Base-by-base conservation (phyloP, 2,113 vertebrate species). In the Platichthys stellatus region DNA sequence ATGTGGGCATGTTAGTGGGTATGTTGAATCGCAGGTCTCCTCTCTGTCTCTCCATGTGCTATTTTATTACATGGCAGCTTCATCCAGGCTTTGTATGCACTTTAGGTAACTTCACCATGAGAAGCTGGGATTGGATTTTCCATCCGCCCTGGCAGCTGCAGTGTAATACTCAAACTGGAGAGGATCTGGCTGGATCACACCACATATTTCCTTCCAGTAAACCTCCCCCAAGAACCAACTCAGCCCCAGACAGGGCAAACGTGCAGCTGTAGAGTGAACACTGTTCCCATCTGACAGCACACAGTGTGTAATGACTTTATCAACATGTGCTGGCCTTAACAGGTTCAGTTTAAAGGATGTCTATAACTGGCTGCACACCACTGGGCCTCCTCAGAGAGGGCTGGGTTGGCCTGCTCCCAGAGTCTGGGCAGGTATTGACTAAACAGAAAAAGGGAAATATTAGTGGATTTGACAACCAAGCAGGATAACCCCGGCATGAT, bases 161-260 rank as follows among this genome's bases (percentile, higher is more conserved):
- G 81, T 87, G 62, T 62, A 60, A 75, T 74, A 58, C 79, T 85
- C 86, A 85, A 80, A 83, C 66, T 67, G 76, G 76, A 83, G 85
- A 78, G 77, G 76, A 83, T 69, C 78, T 77, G 82, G 70, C 78
- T 88, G 76, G 78, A 82, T 74, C 79, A 76, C 81, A 72, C 45
- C 69, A 76, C 86, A 88, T 81, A 81, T 81, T 92, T 90, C 81
- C 76, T 84, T 85, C 77, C 70, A 78, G 87, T 78, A 86, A 74
- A 78, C 69, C 62, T 14, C 64, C 38, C 40, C 68, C 47, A 72
- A 66, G 80, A 70, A 81, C 69, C 66, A 71, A 54, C 76, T 59
- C 87, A 59, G 69, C 56, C 47, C 56, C 14, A 68, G 72, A 75
- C 65, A 43, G 63, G 63, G 80, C 80, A 86, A 91, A 93, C 74